These are phyloP conservation scores for Holacanthella duospinosa DNA, from an alignment of 2,888 invertebrate species.

Conservation along the genomic window DNA sequence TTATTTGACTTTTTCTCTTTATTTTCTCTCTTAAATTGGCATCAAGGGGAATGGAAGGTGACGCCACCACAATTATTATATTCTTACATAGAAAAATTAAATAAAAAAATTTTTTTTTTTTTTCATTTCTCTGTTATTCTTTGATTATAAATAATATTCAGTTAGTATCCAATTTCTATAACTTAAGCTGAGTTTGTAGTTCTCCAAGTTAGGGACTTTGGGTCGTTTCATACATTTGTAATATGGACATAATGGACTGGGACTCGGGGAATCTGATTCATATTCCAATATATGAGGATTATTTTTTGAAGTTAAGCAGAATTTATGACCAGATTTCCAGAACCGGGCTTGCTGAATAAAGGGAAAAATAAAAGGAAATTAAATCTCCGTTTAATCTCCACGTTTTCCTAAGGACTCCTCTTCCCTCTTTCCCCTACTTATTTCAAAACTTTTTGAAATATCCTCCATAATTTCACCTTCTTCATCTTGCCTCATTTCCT, in stretches of 20 bases:
- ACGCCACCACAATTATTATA: too few species aligned
- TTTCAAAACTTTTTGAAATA: neutral
- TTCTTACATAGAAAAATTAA: too few species aligned
- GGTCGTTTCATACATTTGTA: neutral
- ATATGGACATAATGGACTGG: neutral
- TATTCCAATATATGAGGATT: neutral
- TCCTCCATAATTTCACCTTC: neutral
- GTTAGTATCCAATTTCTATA: too few species aligned
- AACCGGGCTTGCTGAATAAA: neutral
- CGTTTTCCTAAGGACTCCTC: neutral
- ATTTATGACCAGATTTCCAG: neutral
- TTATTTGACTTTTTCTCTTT: too few species aligned
- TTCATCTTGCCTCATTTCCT: neutral
- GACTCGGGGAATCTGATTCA: neutral
- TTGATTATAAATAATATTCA: too few species aligned
- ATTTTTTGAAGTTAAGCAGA: slow-evolving; percentile 5
- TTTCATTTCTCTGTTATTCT: too few species aligned
- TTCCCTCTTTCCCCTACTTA: neutral
- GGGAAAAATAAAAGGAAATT: slow-evolving; percentile 2
- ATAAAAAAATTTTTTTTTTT: too few species aligned
- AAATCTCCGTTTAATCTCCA: slow-evolving; percentile 2
- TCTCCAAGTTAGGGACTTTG: too few species aligned
- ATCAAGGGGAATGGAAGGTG: too few species aligned
- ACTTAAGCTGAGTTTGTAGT: too few species aligned
- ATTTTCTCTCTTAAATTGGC: too few species aligned